Percentiles rank a stretch among this genome's conserved stretches.
Evolutionary conservation across 2,888 invertebrate species (phyloP).

Genomic region (Drosophila quasianomalipes): DNA sequence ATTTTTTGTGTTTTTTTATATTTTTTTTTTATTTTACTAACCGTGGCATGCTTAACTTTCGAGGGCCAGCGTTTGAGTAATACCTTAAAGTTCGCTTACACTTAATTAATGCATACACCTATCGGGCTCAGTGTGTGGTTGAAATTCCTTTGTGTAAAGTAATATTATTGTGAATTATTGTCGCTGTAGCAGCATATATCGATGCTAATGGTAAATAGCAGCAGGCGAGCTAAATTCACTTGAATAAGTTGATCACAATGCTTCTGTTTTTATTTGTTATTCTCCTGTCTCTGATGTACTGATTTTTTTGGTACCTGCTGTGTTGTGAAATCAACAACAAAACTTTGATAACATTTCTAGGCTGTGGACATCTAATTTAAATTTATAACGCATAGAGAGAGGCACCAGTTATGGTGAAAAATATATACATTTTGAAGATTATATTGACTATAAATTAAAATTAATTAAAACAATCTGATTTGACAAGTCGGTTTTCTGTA

Average conservation of each 20-base stretch:
- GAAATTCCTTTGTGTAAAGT: conserved; percentile 45
- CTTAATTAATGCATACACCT: conserved; percentile 61
- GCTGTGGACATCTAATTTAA: neutral
- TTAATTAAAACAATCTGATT: conserved; percentile 5
- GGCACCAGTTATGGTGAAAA: neutral
- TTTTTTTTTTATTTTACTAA: conserved; percentile 18
- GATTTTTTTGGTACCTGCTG: conserved; percentile 21
- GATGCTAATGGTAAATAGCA: conserved; percentile 9
- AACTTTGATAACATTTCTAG: neutral
- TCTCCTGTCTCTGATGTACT: conserved; percentile 6
- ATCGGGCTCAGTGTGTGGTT: conserved; percentile 8
- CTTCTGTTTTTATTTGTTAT: neutral
- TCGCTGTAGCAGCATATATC: conserved; percentile 3
- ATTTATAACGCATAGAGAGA: neutral
- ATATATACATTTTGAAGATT: neutral
- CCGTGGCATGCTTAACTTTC: conserved; percentile 43
- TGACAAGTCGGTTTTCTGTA: conserved; percentile 7
- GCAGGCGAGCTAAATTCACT: conserved; percentile 5
- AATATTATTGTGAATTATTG: conserved; percentile 52
- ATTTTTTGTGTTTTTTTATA: neutral
- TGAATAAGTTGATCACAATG: conserved; percentile 21
- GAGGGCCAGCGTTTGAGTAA: conserved; percentile 58
- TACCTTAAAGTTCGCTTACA: conserved; percentile 66
- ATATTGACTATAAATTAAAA: neutral
- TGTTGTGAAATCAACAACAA: conserved; percentile 50